These are phyloP conservation scores for Carassius auratus DNA, from an alignment of 2,113 vertebrate genomes.

Conservation along the genomic window DNA sequence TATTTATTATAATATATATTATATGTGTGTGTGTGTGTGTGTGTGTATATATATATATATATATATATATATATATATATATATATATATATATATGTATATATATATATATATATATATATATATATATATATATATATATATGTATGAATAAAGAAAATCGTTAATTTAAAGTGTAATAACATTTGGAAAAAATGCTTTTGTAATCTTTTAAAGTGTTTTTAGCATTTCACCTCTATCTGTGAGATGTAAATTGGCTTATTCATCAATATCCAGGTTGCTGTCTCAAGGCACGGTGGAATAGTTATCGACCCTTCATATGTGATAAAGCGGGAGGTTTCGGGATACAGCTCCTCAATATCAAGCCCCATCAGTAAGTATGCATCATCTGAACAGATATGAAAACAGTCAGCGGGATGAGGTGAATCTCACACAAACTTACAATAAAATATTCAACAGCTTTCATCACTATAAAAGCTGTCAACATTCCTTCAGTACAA, in stretches of 20 bases:
- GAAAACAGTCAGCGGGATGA: neutral
- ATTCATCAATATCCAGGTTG: conserved; percentile 97
- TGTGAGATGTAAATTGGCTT: conserved; percentile 94
- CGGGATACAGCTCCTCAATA: conserved; percentile 91
- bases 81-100: too few relatives aligned
- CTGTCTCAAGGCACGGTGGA: conserved; percentile 93
- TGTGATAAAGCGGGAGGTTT: conserved; percentile 93
- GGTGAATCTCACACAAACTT: conserved; percentile 74
- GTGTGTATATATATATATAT: too few relatives aligned
- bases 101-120: too few relatives aligned
- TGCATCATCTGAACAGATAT: conserved; percentile 83
- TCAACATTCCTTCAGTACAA: neutral
- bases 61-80: too few relatives aligned
- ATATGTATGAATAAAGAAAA: too few relatives aligned
- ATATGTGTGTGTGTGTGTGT: too few relatives aligned
- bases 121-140: too few relatives aligned
- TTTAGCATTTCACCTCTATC: conserved; percentile 84
- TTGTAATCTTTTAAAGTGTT: neutral
- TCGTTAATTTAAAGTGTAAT: too few relatives aligned
- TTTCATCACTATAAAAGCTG: neutral
- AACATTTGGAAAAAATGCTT: neutral
- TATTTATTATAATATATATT: too few relatives aligned
- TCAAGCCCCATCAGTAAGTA: conserved; percentile 93
- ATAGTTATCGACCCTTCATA: conserved; percentile 95
- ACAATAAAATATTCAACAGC: neutral